phyloP scores from a whole-genome alignment of 2,113 vertebrate genomes.

The Tetraodon nigroviridis region DNA sequence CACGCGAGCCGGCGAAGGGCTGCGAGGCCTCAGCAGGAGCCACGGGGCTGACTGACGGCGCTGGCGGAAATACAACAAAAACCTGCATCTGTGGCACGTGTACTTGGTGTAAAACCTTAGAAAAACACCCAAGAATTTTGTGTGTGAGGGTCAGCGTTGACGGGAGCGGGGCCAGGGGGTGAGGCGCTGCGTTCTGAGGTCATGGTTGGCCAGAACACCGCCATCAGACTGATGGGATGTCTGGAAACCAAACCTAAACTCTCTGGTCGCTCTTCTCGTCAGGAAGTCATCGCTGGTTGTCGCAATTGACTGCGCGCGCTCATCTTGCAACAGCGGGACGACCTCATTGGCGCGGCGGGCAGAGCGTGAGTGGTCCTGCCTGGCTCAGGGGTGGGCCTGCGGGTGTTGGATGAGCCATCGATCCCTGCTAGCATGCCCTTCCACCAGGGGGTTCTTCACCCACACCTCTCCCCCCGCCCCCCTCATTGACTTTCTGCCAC shows the following conservation, averaged over 20 bases:
- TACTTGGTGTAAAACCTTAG: too few species aligned
- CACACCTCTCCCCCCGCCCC: conserved; percentile 32
- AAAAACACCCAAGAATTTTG: too few species aligned
- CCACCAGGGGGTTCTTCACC: conserved; percentile 46
- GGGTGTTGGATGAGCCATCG: conserved; percentile 72
- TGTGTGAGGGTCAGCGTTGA: too few species aligned
- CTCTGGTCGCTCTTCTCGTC: conserved; percentile 13
- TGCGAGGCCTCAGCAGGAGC: neutral
- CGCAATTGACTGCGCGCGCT: conserved; percentile 45
- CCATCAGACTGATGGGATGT: too few species aligned
- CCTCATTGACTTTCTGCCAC: conserved; percentile 87
- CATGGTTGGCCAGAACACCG: too few species aligned
- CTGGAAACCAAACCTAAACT: too few species aligned
- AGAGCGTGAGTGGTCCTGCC: conserved; percentile 43
- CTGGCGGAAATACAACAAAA: too few species aligned
- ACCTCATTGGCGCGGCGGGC: conserved; percentile 50
- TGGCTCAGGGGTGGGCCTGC: conserved; percentile 49
- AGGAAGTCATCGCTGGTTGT: conserved; percentile 48
- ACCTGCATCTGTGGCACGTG: too few species aligned
- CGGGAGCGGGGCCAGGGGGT: too few species aligned
- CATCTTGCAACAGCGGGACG: conserved; percentile 58
- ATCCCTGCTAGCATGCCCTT: conserved; percentile 62
- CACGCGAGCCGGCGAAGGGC: neutral
- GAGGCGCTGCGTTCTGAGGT: too few species aligned
- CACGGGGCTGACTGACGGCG: too few species aligned